These are phyloP conservation scores for Sericinus montela DNA, from an alignment of 2,888 invertebrate genomes.

Conservation along the genomic window DNA sequence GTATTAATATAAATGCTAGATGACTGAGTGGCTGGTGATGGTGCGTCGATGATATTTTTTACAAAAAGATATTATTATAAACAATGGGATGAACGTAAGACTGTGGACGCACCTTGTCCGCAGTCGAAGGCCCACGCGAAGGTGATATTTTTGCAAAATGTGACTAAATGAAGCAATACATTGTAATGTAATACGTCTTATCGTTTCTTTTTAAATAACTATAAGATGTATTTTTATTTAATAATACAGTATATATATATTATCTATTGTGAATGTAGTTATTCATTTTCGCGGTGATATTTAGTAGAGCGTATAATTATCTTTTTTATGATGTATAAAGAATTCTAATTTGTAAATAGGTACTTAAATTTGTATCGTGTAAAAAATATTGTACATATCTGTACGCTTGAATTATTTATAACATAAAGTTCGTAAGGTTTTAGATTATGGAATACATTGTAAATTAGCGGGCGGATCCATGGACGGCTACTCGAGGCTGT, in stretches of 20 bases:
- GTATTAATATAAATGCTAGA: constrained; percentile 66
- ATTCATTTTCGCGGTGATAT: constrained; percentile 77
- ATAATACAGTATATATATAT: constrained; percentile 54
- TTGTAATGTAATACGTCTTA: constrained; percentile 84
- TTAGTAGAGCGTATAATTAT: constrained; percentile 58
- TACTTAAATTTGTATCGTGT: constrained; percentile 75
- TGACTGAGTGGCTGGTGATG: constrained; percentile 69
- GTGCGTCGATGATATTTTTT: constrained; percentile 67
- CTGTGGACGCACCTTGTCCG: constrained; percentile 33
- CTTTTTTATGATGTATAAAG: constrained; percentile 78
- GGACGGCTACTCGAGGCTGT: constrained; percentile 24
- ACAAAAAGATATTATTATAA: constrained; percentile 49
- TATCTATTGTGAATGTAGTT: constrained; percentile 75
- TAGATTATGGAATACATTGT: constrained; percentile 50
- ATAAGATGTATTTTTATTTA: constrained; percentile 72
- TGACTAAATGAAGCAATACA: constrained; percentile 88
- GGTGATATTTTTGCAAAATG: constrained; percentile 85
- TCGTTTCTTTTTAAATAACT: constrained; percentile 66
- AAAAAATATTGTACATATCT: constrained; percentile 80
- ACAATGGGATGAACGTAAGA: constrained; percentile 35
- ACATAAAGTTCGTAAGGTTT: constrained; percentile 56
- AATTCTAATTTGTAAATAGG: constrained; percentile 79
- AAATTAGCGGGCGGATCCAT: constrained; percentile 37
- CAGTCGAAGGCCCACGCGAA: constrained; percentile 40
- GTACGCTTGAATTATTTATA: constrained; percentile 78